These are phyloP conservation scores for Noctua pronuba DNA, from an alignment of 2,888 invertebrate genomes.

Conservation along the genomic window DNA sequence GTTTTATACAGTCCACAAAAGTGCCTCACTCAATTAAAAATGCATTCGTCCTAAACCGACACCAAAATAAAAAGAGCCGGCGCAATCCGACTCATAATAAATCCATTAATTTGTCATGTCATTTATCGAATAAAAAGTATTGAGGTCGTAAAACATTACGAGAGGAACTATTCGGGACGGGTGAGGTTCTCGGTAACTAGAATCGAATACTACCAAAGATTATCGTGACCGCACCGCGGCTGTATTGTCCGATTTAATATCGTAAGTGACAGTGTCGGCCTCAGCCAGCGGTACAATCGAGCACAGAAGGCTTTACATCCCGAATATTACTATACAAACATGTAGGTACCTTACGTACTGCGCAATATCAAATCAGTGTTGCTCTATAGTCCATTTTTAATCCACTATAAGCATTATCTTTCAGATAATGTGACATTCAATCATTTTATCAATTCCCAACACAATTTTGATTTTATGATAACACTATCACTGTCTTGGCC, in stretches of 20 bases:
- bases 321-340: constrained; percentile 15
- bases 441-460: constrained; percentile 50
- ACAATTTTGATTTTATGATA: constrained; percentile 65
- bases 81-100: constrained; percentile 89
- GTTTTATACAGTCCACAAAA: constrained; percentile 89
- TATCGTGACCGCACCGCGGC: constrained; percentile 80
- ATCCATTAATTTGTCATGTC: constrained; percentile 91
- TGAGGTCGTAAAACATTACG: constrained; percentile 79
- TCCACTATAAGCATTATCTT: constrained; percentile 48
- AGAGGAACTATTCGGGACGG: constrained; percentile 77
- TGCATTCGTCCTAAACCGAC: constrained; percentile 89
- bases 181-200: constrained; percentile 83
- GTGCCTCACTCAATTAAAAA: constrained; percentile 90
- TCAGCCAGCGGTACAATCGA: constrained; percentile 72
- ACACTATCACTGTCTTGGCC: constrained; percentile 55
- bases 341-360: constrained; percentile 3
- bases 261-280: constrained; percentile 82
- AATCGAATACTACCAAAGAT: constrained; percentile 83
- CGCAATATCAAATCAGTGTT: constrained; percentile 48
- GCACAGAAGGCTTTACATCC: constrained; percentile 65
- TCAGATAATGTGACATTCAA: constrained; percentile 54
- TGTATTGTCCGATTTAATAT: constrained; percentile 86
- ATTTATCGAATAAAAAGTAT: constrained; percentile 85
- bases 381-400: constrained; percentile 38
- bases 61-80: constrained; percentile 84